Base-by-base conservation (phyloP, 2,888 invertebrate species). In the Trissolcus japonicus region DNA sequence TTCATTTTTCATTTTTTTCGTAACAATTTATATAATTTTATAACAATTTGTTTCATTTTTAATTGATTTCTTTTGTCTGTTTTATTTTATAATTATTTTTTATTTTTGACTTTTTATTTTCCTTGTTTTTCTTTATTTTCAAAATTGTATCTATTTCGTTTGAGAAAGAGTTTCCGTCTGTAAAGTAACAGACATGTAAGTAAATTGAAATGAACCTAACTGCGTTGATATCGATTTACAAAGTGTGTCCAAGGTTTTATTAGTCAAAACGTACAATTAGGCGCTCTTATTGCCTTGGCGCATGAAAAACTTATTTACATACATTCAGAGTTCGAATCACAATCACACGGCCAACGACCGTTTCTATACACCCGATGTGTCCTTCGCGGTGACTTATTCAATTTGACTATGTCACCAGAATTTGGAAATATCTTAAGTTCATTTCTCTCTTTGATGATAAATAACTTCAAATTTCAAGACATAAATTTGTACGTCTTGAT, bases 241-340 rank as follows among this genome's bases (percentile, higher is more conserved):
- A 55, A 55, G 50, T 56, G 13, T 25, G 43, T 50, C 57, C 72
- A 59, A 59, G 72, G 72, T 7, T 59, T 54, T 53, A 51, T 54
- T 63, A 54, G 57, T 29, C 46, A 59, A 65, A 65, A 60, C 59
- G 59, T 65, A 29, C 41, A 65, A 72, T 65, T 72, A 65, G 40
- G 6, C 7, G n/a, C 14, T 16, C 54, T 54, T 53, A 65, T 48
- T 72, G 48, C 40, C 48, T 59, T 17, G 59, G 53, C 6, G 54
- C 72, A 71, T 71, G 69, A 56, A 61, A 56, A 14, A 51, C 40
- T 56, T 71, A 41, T 62, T 62, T 62, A n/a, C 57, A 51, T 57
- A 17, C 50, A 50, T 29, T 29, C 35, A 9, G 6, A 25, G 19
- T 17, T 17, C 53, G 41, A 68, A 35, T 35, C 6, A 11, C 11